Percentiles rank a stretch among this genome's conserved stretches.
Conservation (phyloP, 2,888 invertebrate genomes). For the Hyalella azteca region DNA sequence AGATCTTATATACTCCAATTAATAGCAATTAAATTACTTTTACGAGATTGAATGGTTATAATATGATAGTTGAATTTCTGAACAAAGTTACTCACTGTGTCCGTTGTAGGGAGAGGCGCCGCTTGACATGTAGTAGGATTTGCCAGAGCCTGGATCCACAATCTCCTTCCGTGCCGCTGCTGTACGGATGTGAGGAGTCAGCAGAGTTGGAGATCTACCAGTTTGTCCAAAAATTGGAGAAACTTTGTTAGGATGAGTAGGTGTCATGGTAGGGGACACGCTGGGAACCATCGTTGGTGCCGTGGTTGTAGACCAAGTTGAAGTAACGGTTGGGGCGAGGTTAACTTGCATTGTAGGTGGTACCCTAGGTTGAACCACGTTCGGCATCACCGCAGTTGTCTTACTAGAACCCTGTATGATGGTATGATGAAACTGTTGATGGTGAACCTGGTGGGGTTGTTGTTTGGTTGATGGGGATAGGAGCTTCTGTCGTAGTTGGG, state of each 20-base stretch:
- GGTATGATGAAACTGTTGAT: not conserved
- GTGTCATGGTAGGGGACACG: not conserved
- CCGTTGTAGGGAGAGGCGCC: not conserved
- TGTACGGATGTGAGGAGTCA: constrained; percentile 4
- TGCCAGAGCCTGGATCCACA: not conserved
- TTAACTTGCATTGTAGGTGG: not conserved
- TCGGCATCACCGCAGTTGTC: constrained; percentile 1
- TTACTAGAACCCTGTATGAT: not conserved
- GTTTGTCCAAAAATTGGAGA: not conserved
- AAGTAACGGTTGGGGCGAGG: not conserved
- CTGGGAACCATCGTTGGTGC: constrained; percentile 8
- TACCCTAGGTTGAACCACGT: not conserved
- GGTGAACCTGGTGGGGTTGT: not conserved
- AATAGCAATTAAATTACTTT: too few species aligned
- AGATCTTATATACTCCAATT: too few species aligned
- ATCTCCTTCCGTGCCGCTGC: not conserved
- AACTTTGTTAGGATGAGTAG: not conserved
- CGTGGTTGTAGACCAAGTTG: not conserved
- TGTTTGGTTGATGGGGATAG: not conserved
- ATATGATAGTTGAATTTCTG: too few species aligned
- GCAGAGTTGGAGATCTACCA: not conserved
- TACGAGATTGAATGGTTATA: too few species aligned
- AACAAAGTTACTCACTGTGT: not conserved
- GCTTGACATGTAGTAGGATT: constrained; percentile 6
- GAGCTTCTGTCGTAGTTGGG: not conserved